Percentiles rank a stretch among this genome's conserved stretches.
Conservation (phyloP, 2,113 vertebrate species). For the Machaerirhynchus nigripectus region DNA sequence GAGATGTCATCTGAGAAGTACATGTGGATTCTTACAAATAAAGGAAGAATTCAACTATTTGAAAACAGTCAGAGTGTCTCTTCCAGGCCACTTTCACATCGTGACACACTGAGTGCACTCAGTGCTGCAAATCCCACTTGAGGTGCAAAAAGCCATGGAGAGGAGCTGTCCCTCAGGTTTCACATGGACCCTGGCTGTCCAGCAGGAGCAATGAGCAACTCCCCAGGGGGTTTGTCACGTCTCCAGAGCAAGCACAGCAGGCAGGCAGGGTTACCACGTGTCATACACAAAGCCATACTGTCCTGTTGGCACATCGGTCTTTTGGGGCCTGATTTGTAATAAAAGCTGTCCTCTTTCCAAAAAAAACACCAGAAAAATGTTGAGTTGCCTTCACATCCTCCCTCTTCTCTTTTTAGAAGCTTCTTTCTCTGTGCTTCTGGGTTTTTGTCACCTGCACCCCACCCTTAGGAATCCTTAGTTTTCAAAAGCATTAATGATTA, state of each 20-base stretch:
- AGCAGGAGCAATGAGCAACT: neutral
- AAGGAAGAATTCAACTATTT: neutral
- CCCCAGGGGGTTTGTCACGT: neutral
- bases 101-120: neutral
- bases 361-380: neutral
- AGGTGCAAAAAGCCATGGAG: neutral
- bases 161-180: neutral
- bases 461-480: neutral
- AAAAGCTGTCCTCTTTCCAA: neutral
- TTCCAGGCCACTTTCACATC: neutral
- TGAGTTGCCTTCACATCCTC: neutral
- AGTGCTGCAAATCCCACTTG: neutral
- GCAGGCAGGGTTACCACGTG: rapidly evolving
- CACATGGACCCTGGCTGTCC: neutral
- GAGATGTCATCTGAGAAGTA: neutral
- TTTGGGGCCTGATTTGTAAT: neutral
- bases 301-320: neutral
- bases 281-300: neutral
- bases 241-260: neutral
- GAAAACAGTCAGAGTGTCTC: neutral
- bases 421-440: neutral
- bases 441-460: neutral
- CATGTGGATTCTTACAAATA: neutral
- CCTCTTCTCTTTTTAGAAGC: neutral
- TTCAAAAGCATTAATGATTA: neutral